These are phyloP conservation scores for Poliocrania exsul DNA, from an alignment of 2,797 vertebrate genomes.

Conservation along the genomic window DNA sequence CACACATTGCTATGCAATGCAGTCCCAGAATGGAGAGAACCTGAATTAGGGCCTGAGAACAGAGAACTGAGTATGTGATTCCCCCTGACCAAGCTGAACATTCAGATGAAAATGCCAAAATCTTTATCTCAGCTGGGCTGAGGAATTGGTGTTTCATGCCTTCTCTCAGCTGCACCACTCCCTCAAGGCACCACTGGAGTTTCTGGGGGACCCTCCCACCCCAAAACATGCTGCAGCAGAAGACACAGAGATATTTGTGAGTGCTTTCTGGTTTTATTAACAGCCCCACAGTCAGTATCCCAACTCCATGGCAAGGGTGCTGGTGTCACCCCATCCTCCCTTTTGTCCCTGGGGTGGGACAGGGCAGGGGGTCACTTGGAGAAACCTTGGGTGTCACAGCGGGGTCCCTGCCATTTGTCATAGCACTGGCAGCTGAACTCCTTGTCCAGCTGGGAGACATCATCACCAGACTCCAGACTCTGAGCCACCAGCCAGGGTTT, in stretches of 20 bases:
- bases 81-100: background rate
- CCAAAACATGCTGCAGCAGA: rapidly evolving
- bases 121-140: background rate
- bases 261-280: background rate
- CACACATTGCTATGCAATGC: background rate
- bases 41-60: background rate
- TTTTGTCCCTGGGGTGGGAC: rapidly evolving
- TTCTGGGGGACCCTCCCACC: background rate
- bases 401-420: constrained; percentile 78
- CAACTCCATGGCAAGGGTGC: rapidly evolving
- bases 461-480: constrained; percentile 49
- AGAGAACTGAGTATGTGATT: background rate
- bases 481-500: constrained; percentile 65
- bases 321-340: background rate
- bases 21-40: background rate
- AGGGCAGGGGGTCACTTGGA: background rate
- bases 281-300: background rate
- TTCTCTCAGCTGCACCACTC: background rate
- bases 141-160: background rate
- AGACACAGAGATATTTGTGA: background rate
- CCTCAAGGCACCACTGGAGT: background rate
- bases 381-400: background rate
- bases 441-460: constrained; percentile 56
- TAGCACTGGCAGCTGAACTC: constrained; percentile 88
- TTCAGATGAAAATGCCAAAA: background rate